Percentiles rank a stretch among this genome's conserved stretches.
phyloP scores from a whole-genome alignment of 2,113 vertebrate genomes.

The Equus quagga region DNA sequence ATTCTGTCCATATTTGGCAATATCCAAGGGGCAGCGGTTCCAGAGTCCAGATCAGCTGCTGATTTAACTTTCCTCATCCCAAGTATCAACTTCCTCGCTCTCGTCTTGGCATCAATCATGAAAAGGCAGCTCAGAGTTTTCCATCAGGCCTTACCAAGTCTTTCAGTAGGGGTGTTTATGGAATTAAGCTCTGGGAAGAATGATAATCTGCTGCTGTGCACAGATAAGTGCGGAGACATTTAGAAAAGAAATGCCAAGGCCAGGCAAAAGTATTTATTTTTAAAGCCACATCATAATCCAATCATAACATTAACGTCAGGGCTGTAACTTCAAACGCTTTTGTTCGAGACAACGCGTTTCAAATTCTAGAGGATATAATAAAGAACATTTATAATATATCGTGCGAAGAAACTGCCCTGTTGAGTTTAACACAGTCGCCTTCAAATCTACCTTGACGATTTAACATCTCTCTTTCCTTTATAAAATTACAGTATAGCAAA shows the following conservation, averaged over 20 bases:
- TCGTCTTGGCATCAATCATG: background rate
- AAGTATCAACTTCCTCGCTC: slow-evolving; percentile 43
- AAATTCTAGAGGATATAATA: background rate
- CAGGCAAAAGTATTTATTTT: slow-evolving; percentile 70
- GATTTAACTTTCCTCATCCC: slow-evolving; percentile 27
- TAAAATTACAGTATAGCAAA: background rate
- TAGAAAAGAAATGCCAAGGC: slow-evolving; percentile 62
- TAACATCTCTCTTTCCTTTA: background rate
- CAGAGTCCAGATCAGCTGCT: background rate
- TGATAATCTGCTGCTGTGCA: background rate
- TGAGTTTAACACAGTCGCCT: too few species aligned
- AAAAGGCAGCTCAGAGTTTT: slow-evolving; percentile 67
- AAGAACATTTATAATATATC: background rate
- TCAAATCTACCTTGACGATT: background rate
- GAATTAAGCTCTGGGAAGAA: slow-evolving; percentile 47
- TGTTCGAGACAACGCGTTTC: background rate
- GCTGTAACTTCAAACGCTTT: background rate
- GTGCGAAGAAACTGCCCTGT: background rate
- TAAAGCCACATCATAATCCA: slow-evolving; percentile 49
- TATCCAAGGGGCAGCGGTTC: background rate
- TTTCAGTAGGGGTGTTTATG: slow-evolving; percentile 51
- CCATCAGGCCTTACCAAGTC: background rate
- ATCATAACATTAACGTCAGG: slow-evolving; percentile 39
- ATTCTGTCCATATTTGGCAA: slow-evolving; percentile 61
- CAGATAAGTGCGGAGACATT: slow-evolving; percentile 73